Percentiles rank a stretch among this genome's conserved stretches.
Conservation (phyloP, 2,797 vertebrate species). For the Chiloscyllium punctatum region DNA sequence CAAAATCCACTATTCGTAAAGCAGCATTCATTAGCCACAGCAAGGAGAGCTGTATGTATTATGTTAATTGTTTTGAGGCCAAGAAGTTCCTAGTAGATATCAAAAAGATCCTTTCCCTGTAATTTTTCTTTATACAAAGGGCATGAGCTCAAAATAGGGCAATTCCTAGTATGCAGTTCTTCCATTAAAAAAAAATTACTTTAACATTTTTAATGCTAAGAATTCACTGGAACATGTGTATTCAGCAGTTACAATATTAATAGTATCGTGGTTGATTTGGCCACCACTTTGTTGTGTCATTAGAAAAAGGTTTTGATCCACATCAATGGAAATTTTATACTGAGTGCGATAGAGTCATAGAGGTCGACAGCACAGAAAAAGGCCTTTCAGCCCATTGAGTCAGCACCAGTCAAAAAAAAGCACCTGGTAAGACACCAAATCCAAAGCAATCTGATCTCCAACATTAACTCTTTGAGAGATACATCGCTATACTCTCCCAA, state of each 20-base stretch:
- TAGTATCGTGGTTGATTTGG: neutral
- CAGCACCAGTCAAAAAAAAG: too few species aligned
- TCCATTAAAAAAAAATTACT: neutral
- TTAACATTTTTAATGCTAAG: neutral
- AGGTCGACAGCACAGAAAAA: too few species aligned
- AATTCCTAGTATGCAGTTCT: neutral
- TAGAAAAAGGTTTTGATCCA: neutral
- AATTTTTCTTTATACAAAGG: neutral
- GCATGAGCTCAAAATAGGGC: neutral
- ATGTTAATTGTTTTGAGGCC: neutral
- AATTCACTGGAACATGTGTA: neutral
- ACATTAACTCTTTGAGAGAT: constrained; percentile 6
- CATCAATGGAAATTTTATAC: neutral
- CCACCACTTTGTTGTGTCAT: neutral
- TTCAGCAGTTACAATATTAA: neutral
- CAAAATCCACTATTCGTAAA: neutral
- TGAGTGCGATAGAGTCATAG: neutral
- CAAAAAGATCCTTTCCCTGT: neutral
- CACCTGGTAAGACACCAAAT: neutral
- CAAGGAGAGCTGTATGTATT: neutral
- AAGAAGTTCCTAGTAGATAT: neutral
- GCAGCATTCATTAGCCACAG: neutral
- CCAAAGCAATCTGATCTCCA: neutral
- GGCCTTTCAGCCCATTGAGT: too few species aligned
- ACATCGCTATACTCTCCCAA: neutral